A percentile compares a stretch with the other conserved stretches of the same genome.
Evolutionary conservation across 2,113 vertebrate species (phyloP).

Genomic region (Alethe diademata): DNA sequence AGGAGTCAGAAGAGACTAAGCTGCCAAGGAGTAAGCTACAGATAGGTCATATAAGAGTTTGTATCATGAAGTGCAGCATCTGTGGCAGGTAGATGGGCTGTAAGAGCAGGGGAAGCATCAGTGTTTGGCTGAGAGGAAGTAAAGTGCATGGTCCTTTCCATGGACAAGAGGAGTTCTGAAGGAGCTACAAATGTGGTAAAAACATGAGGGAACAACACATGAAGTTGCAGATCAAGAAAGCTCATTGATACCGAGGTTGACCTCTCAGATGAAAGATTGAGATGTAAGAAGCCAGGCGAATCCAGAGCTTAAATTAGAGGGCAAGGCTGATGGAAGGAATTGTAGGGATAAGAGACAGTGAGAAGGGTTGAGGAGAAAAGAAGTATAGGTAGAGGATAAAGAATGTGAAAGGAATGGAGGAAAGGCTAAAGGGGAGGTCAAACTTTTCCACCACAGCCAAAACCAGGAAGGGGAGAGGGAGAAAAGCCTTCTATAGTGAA

Average conservation of each 20-base stretch:
- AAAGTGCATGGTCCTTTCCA: neutral
- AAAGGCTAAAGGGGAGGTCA: neutral
- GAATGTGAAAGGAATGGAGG: neutral
- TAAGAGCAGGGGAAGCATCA: neutral
- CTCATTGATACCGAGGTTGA: neutral
- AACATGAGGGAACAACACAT: neutral
- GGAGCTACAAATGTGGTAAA: neutral
- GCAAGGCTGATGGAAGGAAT: neutral
- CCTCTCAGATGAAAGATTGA: neutral
- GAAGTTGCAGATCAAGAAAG: neutral
- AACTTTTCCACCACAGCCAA: neutral
- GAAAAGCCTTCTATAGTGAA: neutral
- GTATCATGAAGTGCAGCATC: neutral
- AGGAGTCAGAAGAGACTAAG: neutral
- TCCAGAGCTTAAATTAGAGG: neutral
- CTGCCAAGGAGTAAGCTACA: neutral
- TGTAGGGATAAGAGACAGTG: neutral
- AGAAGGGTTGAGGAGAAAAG: neutral
- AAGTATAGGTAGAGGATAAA: neutral
- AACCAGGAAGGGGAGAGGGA: neutral
- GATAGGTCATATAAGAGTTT: neutral
- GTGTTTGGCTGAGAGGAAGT: neutral
- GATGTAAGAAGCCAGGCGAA: neutral
- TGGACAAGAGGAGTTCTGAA: neutral
- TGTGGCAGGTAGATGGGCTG: neutral